These are phyloP conservation scores for Sorex araneus DNA, from an alignment of 2,113 vertebrate species.

Conservation along the genomic window DNA sequence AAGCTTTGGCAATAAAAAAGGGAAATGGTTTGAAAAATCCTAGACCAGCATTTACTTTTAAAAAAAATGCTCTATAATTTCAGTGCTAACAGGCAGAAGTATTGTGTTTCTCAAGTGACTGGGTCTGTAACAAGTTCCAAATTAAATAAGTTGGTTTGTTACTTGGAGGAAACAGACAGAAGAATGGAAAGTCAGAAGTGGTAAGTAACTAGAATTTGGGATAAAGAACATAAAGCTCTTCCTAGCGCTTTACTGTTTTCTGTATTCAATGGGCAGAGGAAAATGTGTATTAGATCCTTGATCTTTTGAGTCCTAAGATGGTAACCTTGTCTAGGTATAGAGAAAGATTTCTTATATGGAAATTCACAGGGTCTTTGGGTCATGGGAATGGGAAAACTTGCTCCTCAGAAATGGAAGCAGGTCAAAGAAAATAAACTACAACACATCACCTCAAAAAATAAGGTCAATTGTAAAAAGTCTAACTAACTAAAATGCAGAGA, in stretches of 20 bases:
- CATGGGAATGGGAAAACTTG: background rate
- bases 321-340: background rate
- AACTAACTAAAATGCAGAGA: background rate
- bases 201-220: too few relatives aligned
- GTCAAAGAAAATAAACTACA: slow-evolving; percentile 12
- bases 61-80: too few relatives aligned
- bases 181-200: too few relatives aligned
- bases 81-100: too few relatives aligned
- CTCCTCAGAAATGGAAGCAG: background rate
- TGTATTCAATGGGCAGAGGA: background rate
- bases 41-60: too few relatives aligned
- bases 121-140: too few relatives aligned
- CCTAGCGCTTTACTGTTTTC: background rate
- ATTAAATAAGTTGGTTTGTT: too few relatives aligned
- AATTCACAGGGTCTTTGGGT: background rate
- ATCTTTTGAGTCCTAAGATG: background rate
- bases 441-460: background rate
- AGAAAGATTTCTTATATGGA: slow-evolving; percentile 41
- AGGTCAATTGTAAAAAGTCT: background rate
- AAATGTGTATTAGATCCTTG: background rate
- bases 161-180: too few relatives aligned
- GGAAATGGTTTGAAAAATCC: too few relatives aligned
- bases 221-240: too few relatives aligned
- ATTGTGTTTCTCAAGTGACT: too few relatives aligned
- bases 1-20: too few relatives aligned